Base-by-base conservation (phyloP, 2,113 vertebrate genomes). In the Poecilia latipinna region DNA sequence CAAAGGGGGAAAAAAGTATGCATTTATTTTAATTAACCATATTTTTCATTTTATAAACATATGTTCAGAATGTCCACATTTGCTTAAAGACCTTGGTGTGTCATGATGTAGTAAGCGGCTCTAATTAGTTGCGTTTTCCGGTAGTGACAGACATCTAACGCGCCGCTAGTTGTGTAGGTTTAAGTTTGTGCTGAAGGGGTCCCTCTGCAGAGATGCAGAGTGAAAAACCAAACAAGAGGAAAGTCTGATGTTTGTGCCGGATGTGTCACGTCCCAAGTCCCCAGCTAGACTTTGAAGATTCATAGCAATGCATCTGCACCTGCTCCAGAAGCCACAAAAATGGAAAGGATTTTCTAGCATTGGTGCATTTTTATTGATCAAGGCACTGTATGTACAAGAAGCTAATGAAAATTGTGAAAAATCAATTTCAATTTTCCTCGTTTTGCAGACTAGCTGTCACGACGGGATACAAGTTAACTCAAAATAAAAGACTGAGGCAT, bases 91-190 rank as follows among this genome's bases (percentile, higher is more conserved):
- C 0, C 2, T 37, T 63, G 10, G 12, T 64, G 63, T 76, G 44
- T 82, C 61, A 82, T 72, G 51, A 78, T 75, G 79, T 72, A 74
- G 85, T 87, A 72, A 75, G 57, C 24, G 19, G 24, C 8, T 17
- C n/a, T 77, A 77, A 84, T 78, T 82, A 77, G 78, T 48, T 15
- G 39, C 24, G 54, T 72, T 19, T 77, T 73, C 31, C 65, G 5
- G 31, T 70, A 69, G 65, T 51, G 65, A 70, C 69, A 33, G 68
- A 44, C 10, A 37, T 71, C 28, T 69, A 73, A 75, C 28, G 33
- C 44, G 44, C 72, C 67, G 35, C 26, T 39, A 35, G 74, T 69
- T 66, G 64, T 57, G 37, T 26, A 13, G 61, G 2, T 72, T 26
- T 28, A 32, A 42, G 54, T 61, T 67, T 67, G 32, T 57, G 63